Evolutionary conservation across 2,888 invertebrate species (phyloP).

Genomic region (Drosophila subsilvestris): DNA sequence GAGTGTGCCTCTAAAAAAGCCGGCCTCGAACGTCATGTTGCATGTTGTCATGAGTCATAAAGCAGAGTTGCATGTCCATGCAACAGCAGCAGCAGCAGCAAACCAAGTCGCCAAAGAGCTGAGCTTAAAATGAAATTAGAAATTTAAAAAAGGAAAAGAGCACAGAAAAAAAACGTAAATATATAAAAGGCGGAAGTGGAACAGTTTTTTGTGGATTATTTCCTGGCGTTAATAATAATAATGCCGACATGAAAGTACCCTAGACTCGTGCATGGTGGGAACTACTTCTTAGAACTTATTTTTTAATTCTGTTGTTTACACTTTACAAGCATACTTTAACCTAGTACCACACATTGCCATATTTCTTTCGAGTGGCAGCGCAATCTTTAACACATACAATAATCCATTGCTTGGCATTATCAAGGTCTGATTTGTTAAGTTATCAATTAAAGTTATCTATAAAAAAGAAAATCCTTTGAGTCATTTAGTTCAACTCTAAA

Average conservation of each 20-base stretch:
- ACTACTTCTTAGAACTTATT: not conserved
- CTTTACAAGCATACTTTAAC: not conserved
- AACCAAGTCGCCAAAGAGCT: conserved; percentile 53
- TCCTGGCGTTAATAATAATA: conserved; percentile 3
- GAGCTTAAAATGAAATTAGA: conserved; percentile 69
- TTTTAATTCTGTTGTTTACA: no score
- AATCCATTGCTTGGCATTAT: not conserved
- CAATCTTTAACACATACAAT: no score
- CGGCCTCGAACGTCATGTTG: conserved; percentile 68
- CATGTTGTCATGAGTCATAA: conserved; percentile 81
- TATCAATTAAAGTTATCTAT: not conserved
- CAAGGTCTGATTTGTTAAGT: not conserved
- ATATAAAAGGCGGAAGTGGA: conserved; percentile 42
- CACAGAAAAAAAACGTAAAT: conserved; percentile 6
- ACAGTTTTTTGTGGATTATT: conserved; percentile 28
- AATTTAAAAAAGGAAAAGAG: conserved; percentile 28
- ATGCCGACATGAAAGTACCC: not conserved
- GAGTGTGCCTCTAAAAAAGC: conserved; percentile 34
- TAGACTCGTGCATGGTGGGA: not conserved
- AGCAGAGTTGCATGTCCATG: conserved; percentile 75
- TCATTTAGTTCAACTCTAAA: no score
- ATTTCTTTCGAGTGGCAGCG: no score
- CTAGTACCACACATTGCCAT: not conserved
- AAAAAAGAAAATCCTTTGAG: no score
- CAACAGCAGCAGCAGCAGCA: conserved; percentile 32